These are phyloP conservation scores for Theocolax elegans DNA, from an alignment of 1,140 invertebrate species.

Conservation along the genomic window DNA sequence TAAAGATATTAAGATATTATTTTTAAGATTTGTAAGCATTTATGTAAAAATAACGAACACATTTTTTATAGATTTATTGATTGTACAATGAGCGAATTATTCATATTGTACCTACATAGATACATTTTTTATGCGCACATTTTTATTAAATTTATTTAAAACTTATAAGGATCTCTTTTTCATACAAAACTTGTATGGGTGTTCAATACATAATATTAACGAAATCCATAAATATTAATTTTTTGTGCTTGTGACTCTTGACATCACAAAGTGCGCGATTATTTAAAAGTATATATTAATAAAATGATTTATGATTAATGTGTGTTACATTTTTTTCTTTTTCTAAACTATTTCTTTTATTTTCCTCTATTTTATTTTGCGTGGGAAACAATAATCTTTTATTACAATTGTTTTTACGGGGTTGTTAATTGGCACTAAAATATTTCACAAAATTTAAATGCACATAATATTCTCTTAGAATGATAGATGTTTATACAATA, in stretches of 20 bases:
- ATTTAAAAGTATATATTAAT: slow-evolving; percentile 20
- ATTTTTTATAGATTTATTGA: slow-evolving; percentile 15
- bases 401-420: no score
- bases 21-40: slow-evolving; percentile 23
- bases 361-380: not conserved
- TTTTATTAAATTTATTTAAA: slow-evolving; percentile 1
- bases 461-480: no score
- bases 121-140: not conserved
- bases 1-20: slow-evolving; percentile 28
- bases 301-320: slow-evolving; percentile 38
- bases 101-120: not conserved
- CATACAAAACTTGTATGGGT: slow-evolving; percentile 15
- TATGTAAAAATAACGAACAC: slow-evolving; percentile 21
- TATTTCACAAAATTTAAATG: no score
- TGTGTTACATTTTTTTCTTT: not conserved
- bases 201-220: not conserved
- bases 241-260: slow-evolving; percentile 11
- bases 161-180: slow-evolving; percentile 23
- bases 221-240: slow-evolving; percentile 10
- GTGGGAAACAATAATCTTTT: not conserved
- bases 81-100: slow-evolving; percentile 11
- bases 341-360: not conserved
- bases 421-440: no score
- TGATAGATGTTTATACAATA: no score
- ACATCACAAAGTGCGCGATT: not conserved